Percentiles rank a stretch among this genome's conserved stretches.
These are phyloP conservation scores for Meandrina meandrites DNA, from an alignment of 92 coral and sea anemone species.

Conservation along the genomic window DNA sequence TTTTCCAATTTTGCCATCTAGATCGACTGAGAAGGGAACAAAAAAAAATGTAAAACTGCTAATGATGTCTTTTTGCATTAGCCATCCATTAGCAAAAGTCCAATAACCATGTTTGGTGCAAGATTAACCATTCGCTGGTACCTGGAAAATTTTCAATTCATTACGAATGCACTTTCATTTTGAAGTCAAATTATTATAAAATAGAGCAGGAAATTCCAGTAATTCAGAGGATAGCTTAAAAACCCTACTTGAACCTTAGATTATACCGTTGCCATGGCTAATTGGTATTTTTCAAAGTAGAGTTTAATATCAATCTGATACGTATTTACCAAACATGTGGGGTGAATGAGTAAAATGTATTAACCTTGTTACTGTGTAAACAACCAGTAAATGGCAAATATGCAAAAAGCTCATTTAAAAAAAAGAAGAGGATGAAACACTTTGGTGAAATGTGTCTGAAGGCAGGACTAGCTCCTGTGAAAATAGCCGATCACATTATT, in stretches of 20 bases:
- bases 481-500: neutral
- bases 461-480: neutral
- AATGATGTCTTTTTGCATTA: neutral
- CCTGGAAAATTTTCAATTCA: conserved; percentile 15
- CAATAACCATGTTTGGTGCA: neutral
- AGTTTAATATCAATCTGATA: neutral
- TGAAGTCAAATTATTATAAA: no score
- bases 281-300: neutral
- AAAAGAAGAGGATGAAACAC: neutral
- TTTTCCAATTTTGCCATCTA: no score
- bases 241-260: neutral
- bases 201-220: neutral
- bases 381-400: neutral
- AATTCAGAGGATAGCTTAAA: neutral
- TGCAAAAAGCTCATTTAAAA: neutral
- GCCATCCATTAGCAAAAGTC: neutral
- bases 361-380: neutral
- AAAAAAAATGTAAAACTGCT: neutral
- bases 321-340: neutral
- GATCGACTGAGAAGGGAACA: no score
- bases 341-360: neutral
- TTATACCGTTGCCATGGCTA: neutral
- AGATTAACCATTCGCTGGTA: conserved; percentile 3
- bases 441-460: neutral
- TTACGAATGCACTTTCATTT: neutral